These are phyloP conservation scores for Axis porcinus DNA, from an alignment of 2,113 vertebrate species.

Conservation along the genomic window DNA sequence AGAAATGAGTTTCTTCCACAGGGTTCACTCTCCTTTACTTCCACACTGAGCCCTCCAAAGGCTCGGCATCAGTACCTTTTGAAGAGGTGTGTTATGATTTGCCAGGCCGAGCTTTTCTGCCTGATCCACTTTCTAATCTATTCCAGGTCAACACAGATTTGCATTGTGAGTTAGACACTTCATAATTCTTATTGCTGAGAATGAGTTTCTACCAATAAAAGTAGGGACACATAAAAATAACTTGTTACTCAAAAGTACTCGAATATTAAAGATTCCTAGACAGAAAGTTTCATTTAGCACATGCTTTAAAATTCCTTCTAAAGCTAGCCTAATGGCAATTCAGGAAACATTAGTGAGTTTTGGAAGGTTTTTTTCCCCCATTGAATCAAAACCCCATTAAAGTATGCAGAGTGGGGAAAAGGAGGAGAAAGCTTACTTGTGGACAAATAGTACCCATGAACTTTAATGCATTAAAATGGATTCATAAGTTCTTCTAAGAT, in stretches of 20 bases:
- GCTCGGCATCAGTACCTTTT: background rate
- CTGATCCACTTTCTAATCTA: background rate
- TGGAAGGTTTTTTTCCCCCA: background rate
- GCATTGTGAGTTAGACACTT: conserved; percentile 17
- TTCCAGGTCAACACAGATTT: conserved; percentile 36
- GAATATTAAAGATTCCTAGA: conserved; percentile 24
- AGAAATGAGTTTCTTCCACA: conserved; percentile 28
- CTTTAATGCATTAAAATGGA: conserved; percentile 50
- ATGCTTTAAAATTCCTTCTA: conserved; percentile 39
- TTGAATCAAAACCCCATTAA: conserved; percentile 58
- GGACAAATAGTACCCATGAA: conserved; percentile 60
- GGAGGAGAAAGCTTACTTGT: conserved; percentile 43
- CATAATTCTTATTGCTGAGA: conserved; percentile 34
- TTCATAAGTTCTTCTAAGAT: conserved; percentile 47
- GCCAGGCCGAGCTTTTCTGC: background rate
- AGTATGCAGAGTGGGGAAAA: background rate
- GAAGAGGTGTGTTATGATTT: background rate
- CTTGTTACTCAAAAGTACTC: conserved; percentile 31
- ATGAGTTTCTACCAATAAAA: conserved; percentile 13
- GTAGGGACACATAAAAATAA: conserved; percentile 47
- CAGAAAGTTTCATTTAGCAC: conserved; percentile 56
- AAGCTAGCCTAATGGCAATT: conserved; percentile 34
- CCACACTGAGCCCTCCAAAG: background rate
- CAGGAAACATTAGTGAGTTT: conserved; percentile 55
- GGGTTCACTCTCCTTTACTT: background rate